Conservation (phyloP, 2,113 vertebrate species). For the Sinocyclocheilus rhinocerous region DNA sequence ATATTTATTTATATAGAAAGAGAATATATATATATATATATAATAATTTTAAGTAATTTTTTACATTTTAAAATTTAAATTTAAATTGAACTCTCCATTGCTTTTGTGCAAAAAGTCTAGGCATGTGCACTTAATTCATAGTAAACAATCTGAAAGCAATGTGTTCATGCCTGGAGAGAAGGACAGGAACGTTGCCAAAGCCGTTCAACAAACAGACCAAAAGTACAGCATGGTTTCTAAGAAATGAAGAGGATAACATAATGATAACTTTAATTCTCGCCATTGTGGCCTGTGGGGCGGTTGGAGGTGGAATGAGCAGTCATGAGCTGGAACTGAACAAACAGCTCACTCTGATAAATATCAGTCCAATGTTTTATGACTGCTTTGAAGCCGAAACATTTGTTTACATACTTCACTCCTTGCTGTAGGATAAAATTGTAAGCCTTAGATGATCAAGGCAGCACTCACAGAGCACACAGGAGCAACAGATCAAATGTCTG, state of each 20-base stretch:
- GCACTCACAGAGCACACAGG: background rate
- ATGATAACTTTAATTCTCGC: background rate
- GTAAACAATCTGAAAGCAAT: background rate
- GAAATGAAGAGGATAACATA: conserved; percentile 11
- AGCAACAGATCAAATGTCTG: background rate
- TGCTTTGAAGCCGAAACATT: background rate
- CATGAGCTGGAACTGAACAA: conserved; percentile 4
- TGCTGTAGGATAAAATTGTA: conserved; percentile 89
- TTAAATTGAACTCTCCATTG: background rate
- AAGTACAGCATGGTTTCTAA: conserved; percentile 77
- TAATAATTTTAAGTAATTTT: background rate
- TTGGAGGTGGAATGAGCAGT: background rate
- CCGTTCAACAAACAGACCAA: conserved; percentile 77
- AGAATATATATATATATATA: background rate
- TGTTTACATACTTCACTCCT: conserved; percentile 76
- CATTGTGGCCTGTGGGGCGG: background rate
- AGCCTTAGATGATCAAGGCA: conserved; percentile 83
- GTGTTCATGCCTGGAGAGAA: background rate
- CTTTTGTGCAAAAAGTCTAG: background rate
- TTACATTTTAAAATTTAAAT: too few relatives aligned
- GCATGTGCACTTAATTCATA: background rate
- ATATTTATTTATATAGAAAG: too few relatives aligned
- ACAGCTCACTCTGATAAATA: conserved; percentile 5
- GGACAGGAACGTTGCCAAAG: conserved; percentile 72
- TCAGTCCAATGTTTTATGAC: background rate